Evolutionary conservation across 2,888 invertebrate species (phyloP).

Genomic region (Anoncus sp.): DNA sequence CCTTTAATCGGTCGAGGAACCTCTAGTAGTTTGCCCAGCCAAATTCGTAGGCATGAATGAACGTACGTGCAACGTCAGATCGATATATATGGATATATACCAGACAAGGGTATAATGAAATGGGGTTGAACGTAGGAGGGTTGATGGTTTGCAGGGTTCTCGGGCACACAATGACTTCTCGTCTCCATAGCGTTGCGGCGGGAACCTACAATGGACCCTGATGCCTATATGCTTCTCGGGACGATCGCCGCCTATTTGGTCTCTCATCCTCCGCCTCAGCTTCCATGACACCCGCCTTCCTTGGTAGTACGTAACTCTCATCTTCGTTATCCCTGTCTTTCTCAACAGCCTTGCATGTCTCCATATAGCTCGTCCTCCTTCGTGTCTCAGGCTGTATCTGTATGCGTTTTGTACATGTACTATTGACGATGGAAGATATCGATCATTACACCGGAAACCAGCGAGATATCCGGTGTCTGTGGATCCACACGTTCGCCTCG

Average conservation of each 20-base stretch:
- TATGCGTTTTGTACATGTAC: slow-evolving; percentile 15
- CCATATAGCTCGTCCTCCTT: slow-evolving; percentile 39
- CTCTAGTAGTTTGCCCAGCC: slow-evolving; percentile 19
- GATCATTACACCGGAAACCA: slow-evolving; percentile 27
- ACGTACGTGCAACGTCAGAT: slow-evolving; percentile 1
- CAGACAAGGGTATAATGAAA: slow-evolving; percentile 13
- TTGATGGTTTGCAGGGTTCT: slow-evolving; percentile 38
- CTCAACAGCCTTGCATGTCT: slow-evolving; percentile 42
- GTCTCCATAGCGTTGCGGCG: slow-evolving; percentile 65
- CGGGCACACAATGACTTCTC: slow-evolving; percentile 69
- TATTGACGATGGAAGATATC: slow-evolving; percentile 46
- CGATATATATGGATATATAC: slow-evolving; percentile 9
- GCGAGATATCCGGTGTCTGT: slow-evolving; percentile 24
- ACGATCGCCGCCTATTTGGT: slow-evolving; percentile 52
- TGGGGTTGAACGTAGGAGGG: slow-evolving; percentile 7
- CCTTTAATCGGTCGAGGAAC: slow-evolving; percentile 28
- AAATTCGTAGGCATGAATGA: slow-evolving; percentile 8
- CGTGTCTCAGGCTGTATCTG: slow-evolving; percentile 7
- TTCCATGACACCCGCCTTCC: slow-evolving; percentile 33
- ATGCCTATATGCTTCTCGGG: slow-evolving; percentile 70
- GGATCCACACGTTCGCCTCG: slow-evolving; percentile 2
- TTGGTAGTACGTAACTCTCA: slow-evolving; percentile 2
- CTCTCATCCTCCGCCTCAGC: slow-evolving; percentile 29
- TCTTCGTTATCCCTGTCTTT: slow-evolving; percentile 37
- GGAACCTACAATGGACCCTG: slow-evolving; percentile 73